A percentile compares a stretch with the other conserved stretches of the same genome.
Conservation (phyloP, 1,140 invertebrate genomes). For the Hylaeus anthracinus region DNA sequence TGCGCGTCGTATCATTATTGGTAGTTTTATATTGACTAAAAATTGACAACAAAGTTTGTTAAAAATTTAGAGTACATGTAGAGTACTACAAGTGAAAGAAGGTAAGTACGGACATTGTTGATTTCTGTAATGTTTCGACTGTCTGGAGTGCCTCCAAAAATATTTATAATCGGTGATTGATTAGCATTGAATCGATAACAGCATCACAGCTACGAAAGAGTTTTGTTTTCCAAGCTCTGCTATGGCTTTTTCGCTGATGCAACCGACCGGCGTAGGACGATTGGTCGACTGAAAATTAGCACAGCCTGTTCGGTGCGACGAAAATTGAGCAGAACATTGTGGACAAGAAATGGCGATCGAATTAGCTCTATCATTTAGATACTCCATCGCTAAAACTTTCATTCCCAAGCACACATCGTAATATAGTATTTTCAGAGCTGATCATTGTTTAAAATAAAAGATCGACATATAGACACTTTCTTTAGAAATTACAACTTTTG, state of each 20-base stretch:
- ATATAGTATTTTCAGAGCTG: slow-evolving; percentile 26
- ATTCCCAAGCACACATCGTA: slow-evolving; percentile 33
- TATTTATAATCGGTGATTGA: slow-evolving; percentile 47
- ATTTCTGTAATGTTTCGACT: slow-evolving; percentile 29
- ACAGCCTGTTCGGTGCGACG: slow-evolving; percentile 63
- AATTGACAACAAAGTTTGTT: slow-evolving; percentile 56
- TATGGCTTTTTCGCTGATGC: slow-evolving; percentile 54
- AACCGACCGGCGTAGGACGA: slow-evolving; percentile 58
- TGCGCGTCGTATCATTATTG: slow-evolving; percentile 35
- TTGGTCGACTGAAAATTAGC: slow-evolving; percentile 61
- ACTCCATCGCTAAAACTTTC: slow-evolving; percentile 14
- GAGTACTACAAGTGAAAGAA: slow-evolving; percentile 17
- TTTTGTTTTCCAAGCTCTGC: slow-evolving; percentile 57
- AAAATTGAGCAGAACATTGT: slow-evolving; percentile 67
- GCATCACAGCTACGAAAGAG: slow-evolving; percentile 67
- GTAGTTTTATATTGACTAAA: slow-evolving; percentile 65
- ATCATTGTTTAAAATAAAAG: slow-evolving; percentile 15
- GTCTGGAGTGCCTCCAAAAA: slow-evolving; percentile 62
- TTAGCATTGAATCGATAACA: slow-evolving; percentile 63
- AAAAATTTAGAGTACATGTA: slow-evolving; percentile 50
- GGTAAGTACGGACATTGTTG: slow-evolving; percentile 44
- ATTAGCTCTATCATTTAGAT: slow-evolving; percentile 30
- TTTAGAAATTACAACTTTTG: slow-evolving; percentile 31
- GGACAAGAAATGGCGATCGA: slow-evolving; percentile 56
- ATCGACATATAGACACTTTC: slow-evolving; percentile 27